Percentiles rank a stretch among this genome's conserved stretches.
These are phyloP conservation scores for Acronicta leporina DNA, from an alignment of 2,888 invertebrate species.

Conservation along the genomic window DNA sequence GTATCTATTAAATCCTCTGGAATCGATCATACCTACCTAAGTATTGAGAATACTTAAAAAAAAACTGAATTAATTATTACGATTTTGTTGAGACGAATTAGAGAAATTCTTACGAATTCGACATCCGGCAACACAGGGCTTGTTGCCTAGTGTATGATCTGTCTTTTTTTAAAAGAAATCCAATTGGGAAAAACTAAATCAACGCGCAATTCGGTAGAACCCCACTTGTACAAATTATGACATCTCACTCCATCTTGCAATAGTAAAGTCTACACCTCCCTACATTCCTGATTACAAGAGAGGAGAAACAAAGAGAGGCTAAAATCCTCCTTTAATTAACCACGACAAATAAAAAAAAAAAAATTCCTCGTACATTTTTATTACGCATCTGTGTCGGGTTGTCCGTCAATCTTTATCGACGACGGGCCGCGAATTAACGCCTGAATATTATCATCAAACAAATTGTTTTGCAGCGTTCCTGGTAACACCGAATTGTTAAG, in stretches of 20 bases:
- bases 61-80: too few species aligned
- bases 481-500: constrained; percentile 50
- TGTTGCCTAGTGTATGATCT: too few species aligned
- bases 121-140: too few species aligned
- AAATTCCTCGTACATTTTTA: constrained; percentile 53
- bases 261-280: neutral
- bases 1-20: too few species aligned
- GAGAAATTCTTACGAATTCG: too few species aligned
- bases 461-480: constrained; percentile 62
- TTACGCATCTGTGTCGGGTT: constrained; percentile 41
- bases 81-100: too few species aligned
- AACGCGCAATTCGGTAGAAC: too few species aligned
- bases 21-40: too few species aligned
- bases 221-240: too few species aligned
- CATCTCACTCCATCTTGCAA: neutral
- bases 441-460: constrained; percentile 67
- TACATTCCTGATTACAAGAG: neutral
- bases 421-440: constrained; percentile 66
- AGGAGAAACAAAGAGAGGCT: neutral
- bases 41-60: too few species aligned
- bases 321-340: constrained; percentile 3
- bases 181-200: too few species aligned
- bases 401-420: constrained; percentile 68
- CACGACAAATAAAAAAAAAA: constrained; percentile 7
- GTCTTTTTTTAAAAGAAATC: too few species aligned